Evolutionary conservation across 2,797 vertebrate species (phyloP), one percentile per base, ranked within the genome.

Genomic region (Gastrophryne carolinensis): DNA sequence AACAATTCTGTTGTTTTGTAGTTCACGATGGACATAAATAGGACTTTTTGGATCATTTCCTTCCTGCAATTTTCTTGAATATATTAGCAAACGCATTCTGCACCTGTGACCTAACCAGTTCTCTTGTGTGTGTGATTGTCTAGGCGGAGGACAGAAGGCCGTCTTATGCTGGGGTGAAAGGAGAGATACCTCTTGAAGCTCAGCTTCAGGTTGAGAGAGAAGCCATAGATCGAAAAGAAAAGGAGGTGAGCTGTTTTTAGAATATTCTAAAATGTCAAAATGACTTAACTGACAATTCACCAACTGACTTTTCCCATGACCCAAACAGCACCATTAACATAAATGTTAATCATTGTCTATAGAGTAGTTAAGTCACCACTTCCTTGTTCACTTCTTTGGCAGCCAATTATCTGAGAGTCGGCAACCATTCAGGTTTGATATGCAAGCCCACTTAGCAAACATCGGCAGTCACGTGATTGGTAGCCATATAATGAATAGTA

Each of bases 221-320:
- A 81, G 97, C 97, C 81, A 89, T 96, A 86, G 97, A 99, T 86
- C 89, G 97, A 83, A 98, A 98, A 81, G 96, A 98, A 84, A 98
- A 97, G 67, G 97, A 99, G 96, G 97, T 99, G 88, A 82, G 30
- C 0, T 47, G 12, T 13, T 7, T 17, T 56, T 29, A 50, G 3
- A 21, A 11, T 19, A 56, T 8, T 9, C 19, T 61, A 2, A 2
- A 11, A 19, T 6, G 29, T 7, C 3, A 30, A 23, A 27, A 58
- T n/a, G 10, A 44, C 6, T 8, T 32, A n/a, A 37, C 8, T n/a
- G n/a, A 37, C 11, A 57, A 39, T 54, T 34, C 2, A 35, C 21
- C 10, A 19, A 47, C 2, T 47, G 17, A 47, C 15, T 15, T 26
- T 39, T 54, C 19, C 47, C 47, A 21, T 13, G 54, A 57, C 29